phyloP scores from a whole-genome alignment of 2,888 invertebrate genomes.

The Fragum fragum region DNA sequence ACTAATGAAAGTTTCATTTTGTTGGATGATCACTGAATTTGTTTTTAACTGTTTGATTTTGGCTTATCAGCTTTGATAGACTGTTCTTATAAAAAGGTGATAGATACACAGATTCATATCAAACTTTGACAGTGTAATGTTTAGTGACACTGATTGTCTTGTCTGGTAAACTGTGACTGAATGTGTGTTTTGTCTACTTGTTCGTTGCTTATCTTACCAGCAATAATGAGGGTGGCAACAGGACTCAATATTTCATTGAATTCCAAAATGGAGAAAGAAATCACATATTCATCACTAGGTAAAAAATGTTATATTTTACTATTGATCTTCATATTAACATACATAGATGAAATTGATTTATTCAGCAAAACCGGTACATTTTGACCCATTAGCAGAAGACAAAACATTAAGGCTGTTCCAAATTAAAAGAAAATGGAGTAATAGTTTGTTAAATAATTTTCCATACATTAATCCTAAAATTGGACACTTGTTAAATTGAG shows the following conservation, averaged over 20 bases:
- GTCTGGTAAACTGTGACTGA: not conserved
- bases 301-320: not conserved
- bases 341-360: no score
- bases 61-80: conserved; percentile 6
- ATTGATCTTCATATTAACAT: no score
- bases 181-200: no score
- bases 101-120: not conserved
- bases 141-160: not conserved
- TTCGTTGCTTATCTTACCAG: no score
- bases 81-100: not conserved
- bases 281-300: not conserved
- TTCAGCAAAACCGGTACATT: no score
- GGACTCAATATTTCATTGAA: conserved; percentile 3
- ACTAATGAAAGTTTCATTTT: no score
- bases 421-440: no score
- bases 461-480: no score
- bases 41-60: not conserved
- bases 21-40: not conserved
- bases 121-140: not conserved
- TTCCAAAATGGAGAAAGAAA: conserved; percentile 4
- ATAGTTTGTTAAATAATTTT: no score
- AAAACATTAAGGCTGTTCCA: no score
- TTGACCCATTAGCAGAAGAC: no score
- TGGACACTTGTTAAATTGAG: no score
- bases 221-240: conserved; percentile 3